phyloP scores from a whole-genome alignment of 1,140 invertebrate species.

The Liolophura sinensis region DNA sequence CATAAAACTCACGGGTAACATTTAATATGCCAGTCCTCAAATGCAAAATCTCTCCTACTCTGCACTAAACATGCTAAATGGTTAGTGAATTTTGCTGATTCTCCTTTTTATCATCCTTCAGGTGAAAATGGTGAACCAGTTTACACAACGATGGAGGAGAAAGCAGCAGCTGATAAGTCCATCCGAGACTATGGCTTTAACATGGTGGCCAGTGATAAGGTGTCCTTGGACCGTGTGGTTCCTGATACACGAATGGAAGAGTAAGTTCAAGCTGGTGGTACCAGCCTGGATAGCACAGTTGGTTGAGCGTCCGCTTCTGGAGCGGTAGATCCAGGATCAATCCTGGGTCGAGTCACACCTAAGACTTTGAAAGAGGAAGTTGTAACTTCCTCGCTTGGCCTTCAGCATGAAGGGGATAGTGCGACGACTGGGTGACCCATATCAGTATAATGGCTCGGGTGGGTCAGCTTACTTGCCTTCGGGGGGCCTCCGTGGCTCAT shows the following conservation, averaged over 20 bases:
- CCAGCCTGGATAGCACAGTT: too few species aligned
- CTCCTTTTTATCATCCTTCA: slow-evolving; percentile 10
- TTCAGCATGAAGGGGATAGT: too few species aligned
- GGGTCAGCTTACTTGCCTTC: too few species aligned
- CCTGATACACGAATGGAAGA: slow-evolving; percentile 85
- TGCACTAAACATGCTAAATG: background rate
- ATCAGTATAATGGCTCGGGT: too few species aligned
- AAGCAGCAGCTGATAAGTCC: slow-evolving; percentile 39
- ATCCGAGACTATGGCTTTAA: slow-evolving; percentile 89
- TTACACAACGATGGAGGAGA: slow-evolving; percentile 45
- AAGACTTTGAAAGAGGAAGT: too few species aligned
- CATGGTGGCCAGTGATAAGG: slow-evolving; percentile 94
- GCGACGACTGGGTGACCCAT: too few species aligned
- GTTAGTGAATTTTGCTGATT: background rate
- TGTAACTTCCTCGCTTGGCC: too few species aligned
- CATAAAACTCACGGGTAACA: too few species aligned
- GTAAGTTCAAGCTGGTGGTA: slow-evolving; percentile 58
- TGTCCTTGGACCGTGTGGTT: slow-evolving; percentile 78
- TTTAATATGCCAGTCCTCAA: background rate
- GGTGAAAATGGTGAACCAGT: slow-evolving; percentile 55
- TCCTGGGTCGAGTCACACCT: too few species aligned
- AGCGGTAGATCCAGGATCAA: too few species aligned
- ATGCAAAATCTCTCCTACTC: background rate
- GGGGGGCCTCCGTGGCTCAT: too few species aligned
- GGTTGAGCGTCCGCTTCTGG: too few species aligned